phyloP scores from a whole-genome alignment of 2,113 vertebrate species.

The Puffinus mauretanicus region DNA sequence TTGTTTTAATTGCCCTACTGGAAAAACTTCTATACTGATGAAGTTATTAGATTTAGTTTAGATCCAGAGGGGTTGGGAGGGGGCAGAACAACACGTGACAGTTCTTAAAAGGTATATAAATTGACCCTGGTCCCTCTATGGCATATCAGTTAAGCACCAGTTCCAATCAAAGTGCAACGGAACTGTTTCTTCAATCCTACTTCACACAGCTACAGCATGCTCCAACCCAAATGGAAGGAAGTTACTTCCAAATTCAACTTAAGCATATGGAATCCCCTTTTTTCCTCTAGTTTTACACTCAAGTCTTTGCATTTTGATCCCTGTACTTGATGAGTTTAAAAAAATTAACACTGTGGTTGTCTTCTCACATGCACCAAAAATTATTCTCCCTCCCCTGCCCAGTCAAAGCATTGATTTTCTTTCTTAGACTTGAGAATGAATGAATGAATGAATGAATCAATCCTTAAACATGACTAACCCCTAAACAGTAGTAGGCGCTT shows the following conservation, averaged over 20 bases:
- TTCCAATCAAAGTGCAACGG: neutral
- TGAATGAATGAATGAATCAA: neutral
- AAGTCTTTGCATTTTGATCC: neutral
- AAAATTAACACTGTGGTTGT: neutral
- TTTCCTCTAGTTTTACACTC: neutral
- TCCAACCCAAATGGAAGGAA: neutral
- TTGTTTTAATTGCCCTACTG: neutral
- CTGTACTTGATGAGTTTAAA: neutral
- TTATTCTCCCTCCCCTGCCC: neutral
- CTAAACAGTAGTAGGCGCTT: too few species aligned
- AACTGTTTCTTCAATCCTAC: neutral
- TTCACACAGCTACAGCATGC: neutral
- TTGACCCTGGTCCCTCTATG: neutral
- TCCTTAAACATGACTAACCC: neutral
- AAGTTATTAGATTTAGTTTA: neutral
- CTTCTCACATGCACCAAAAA: neutral
- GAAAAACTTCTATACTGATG: neutral
- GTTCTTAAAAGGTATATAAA: neutral
- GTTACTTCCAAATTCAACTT: neutral
- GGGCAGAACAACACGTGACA: neutral
- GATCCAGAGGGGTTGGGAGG: neutral
- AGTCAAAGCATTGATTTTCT: neutral
- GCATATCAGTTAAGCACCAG: neutral
- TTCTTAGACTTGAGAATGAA: neutral
- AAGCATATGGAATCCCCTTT: neutral